Conservation (phyloP, 2,113 vertebrate species). For the Callionymus lyra region DNA sequence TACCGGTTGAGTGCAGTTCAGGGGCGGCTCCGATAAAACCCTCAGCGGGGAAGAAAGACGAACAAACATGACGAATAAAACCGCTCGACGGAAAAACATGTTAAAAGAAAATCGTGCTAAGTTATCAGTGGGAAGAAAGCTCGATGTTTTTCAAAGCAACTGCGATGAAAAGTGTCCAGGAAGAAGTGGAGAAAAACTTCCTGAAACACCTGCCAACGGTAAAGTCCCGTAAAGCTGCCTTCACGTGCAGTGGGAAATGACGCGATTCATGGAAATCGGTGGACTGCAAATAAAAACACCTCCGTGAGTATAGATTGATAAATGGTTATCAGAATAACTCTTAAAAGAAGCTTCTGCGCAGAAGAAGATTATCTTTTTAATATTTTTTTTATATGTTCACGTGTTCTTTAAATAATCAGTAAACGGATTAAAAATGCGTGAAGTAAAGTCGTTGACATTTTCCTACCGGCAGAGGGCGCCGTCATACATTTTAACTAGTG, state of each 20-base stretch:
- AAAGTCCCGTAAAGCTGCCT: not conserved
- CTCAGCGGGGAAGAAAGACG: conserved; percentile 2
- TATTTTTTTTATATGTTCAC: no score
- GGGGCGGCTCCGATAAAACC: not conserved
- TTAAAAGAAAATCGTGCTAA: not conserved
- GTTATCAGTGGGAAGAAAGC: no score
- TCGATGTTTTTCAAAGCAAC: not conserved
- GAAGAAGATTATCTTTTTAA: not conserved
- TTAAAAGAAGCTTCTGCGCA: not conserved
- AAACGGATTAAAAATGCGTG: no score
- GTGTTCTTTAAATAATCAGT: no score
- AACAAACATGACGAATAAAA: not conserved
- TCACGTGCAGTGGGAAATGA: not conserved
- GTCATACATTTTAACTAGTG: no score
- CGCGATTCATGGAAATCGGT: no score
- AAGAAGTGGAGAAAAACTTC: not conserved
- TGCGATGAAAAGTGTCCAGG: not conserved
- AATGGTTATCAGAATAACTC: no score
- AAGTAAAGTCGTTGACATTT: no score
- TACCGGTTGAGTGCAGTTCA: conserved; percentile 31
- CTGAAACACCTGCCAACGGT: not conserved
- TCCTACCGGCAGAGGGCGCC: no score
- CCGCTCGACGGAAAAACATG: not conserved
- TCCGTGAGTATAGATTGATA: no score
- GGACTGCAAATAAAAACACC: no score